Base-by-base conservation (phyloP, 2,113 vertebrate genomes). In the Raja brachyura region DNA sequence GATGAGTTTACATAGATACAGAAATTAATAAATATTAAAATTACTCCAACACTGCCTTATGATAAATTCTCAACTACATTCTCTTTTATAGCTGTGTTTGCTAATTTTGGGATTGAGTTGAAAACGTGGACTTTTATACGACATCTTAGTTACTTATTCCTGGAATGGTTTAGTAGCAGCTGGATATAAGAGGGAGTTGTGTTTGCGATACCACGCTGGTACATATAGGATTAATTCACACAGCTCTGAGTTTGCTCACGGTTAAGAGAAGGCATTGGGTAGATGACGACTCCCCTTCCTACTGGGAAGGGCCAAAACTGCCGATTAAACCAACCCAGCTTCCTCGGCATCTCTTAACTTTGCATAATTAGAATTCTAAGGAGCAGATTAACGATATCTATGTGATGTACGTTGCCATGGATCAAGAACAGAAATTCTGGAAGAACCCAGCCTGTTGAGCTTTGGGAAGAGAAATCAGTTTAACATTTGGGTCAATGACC, bases 11-110 rank as follows among this genome's bases (percentile, higher is more conserved):
- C 33, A 48, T 20, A 25, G 31, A 20, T 14, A 70, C n/a, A 68
- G 8, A 70, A 68, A 31, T 90, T 7, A 90, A 39, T 73, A 10
- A 70, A 22, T 73, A 92, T 92, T 31, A 92, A 70, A 92, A 92
- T 48, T 39, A 18, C 20, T 92, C 61, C 18, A 66, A 90, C 18
- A 68, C 18, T 39, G 63, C 9, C n/a, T 93, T 93, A 93, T 63
- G 94, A 93, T 93, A 88, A 0, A 93, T 95, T 93, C 93, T 93
- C 94, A 73, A 90, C 94, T 94, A 63, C 90, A 93, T 85, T 94
- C 93, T 93, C 14, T n/a, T 85, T 59, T 28, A 28, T 59, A 4
- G 81, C 11, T 75, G 28, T 22, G 28, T 28, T n/a, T 18, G 28
- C 4, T 56, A 56, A 28, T 85, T 85, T 59, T 61, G 61, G 14